Base-by-base conservation (phyloP, 2,888 invertebrate species). In the Agonopterix arenella region DNA sequence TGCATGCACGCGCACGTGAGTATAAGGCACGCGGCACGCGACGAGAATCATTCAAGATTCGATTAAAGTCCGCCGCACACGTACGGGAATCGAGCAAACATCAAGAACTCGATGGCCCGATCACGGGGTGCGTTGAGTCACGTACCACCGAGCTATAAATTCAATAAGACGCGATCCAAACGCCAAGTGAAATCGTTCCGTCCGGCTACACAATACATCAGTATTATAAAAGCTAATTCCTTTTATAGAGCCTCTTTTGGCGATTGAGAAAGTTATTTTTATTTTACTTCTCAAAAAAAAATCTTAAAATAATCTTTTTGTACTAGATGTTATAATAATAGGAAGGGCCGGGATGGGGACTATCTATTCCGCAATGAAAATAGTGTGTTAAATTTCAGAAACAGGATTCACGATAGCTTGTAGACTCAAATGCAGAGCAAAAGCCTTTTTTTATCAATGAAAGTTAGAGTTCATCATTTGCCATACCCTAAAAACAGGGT, bases 161-260 rank as follows among this genome's bases (percentile, higher is more conserved):
- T 83, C 82, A 84, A 84, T 83, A 82, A 81, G 73, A 69, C 66
- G 68, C 75, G 68, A 80, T 76, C 76, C 75, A 66, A 70, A 70
- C 68, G 69, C 64, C 70, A 62, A 72, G 66, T 66, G 63, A 68
- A 70, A 74, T 72, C 72, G 70, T 74, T 73, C 66, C 68, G 57
- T 70, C 66, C 66, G 66, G 66, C 68, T 66, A 65, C 64, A 49
- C 49, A 56, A 52, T 48, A 56, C 48, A 51, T 57, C 52, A 56
- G 13, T 45, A n/a, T 40, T 40, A 46, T n/a, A 44, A 52, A 46
- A 45, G 44, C 47, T 51, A 52, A 59, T 61, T 57, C 57, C 61
- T 60, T 50, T 47, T 51, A 51, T 47, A 28, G 28, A 28, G 42
- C 47, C 47, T 47, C 47, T 40, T n/a, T n/a, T 40, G 10, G 40